These are phyloP conservation scores for Scrobipalpa costella DNA, from an alignment of 2,888 invertebrate genomes.

Conservation along the genomic window DNA sequence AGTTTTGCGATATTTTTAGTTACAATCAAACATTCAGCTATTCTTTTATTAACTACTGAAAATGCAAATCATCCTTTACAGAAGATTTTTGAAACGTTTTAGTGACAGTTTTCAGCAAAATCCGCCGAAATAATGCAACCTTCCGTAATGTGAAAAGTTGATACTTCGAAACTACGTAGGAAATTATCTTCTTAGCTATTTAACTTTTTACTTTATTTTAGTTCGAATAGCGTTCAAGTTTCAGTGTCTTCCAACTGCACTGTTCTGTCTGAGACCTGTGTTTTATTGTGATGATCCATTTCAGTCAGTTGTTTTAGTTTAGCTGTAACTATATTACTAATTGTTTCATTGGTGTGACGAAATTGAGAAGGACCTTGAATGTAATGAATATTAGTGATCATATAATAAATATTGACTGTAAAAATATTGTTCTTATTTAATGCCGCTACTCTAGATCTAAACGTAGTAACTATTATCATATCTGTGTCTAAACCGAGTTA, in stretches of 20 bases:
- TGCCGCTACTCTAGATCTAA: neutral
- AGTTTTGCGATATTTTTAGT: too few species aligned
- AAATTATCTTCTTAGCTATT: neutral
- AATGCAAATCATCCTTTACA: too few species aligned
- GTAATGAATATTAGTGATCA: conserved; percentile 71
- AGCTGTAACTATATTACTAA: conserved; percentile 46
- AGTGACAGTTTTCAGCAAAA: neutral
- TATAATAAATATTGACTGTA: conserved; percentile 73
- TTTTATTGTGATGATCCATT: conserved; percentile 64
- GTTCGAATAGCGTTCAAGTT: conserved; percentile 29
- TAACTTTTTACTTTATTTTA: conserved; percentile 11
- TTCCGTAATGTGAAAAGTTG: too few species aligned
- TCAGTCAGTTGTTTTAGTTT: conserved; percentile 68
- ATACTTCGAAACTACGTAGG: neutral
- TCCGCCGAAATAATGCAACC: neutral
- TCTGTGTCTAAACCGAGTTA: neutral
- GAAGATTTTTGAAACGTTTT: neutral
- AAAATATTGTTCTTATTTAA: conserved; percentile 44
- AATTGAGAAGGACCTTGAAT: conserved; percentile 70
- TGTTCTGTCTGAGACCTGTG: conserved; percentile 46
- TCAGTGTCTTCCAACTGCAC: conserved; percentile 75
- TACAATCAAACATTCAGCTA: too few species aligned
- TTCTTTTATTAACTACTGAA: too few species aligned
- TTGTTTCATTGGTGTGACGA: conserved; percentile 71
- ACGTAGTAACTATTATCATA: neutral